These are phyloP conservation scores for Thamnaconus septentrionalis DNA, from an alignment of 2,113 vertebrate genomes.

Conservation along the genomic window DNA sequence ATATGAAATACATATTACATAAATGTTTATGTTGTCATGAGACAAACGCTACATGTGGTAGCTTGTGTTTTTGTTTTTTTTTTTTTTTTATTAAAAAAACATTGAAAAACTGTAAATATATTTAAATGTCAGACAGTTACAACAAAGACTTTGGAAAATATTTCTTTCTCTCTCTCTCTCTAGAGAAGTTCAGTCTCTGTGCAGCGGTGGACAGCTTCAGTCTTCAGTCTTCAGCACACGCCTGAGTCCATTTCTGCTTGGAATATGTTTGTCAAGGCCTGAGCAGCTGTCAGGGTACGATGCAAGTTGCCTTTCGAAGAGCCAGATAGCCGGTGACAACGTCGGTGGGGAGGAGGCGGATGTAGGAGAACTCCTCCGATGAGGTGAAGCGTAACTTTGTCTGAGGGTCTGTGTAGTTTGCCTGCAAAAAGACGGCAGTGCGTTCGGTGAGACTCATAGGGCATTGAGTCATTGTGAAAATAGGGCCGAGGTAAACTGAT, in stretches of 20 bases:
- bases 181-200: no score
- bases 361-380: slow-evolving; percentile 93
- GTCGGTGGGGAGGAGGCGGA: slow-evolving; percentile 93
- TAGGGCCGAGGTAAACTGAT: neutral
- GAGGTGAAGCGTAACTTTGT: slow-evolving; percentile 95
- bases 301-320: slow-evolving; percentile 91
- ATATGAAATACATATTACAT: no score
- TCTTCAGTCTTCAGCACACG: no score
- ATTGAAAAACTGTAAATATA: no score
- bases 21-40: no score
- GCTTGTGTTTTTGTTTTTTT: no score
- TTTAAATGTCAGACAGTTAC: no score
- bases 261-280: slow-evolving; percentile 6
- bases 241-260: slow-evolving; percentile 8
- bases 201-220: no score
- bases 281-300: slow-evolving; percentile 82
- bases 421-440: slow-evolving; percentile 71
- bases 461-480: neutral
- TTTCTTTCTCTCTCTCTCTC: no score
- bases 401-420: slow-evolving; percentile 97
- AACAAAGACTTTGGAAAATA: no score
- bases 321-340: slow-evolving; percentile 92
- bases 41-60: no score
- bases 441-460: slow-evolving; percentile 1
- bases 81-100: no score